Base-by-base conservation (phyloP, 2,888 invertebrate species). In the Drosophila kambysellisi region DNA sequence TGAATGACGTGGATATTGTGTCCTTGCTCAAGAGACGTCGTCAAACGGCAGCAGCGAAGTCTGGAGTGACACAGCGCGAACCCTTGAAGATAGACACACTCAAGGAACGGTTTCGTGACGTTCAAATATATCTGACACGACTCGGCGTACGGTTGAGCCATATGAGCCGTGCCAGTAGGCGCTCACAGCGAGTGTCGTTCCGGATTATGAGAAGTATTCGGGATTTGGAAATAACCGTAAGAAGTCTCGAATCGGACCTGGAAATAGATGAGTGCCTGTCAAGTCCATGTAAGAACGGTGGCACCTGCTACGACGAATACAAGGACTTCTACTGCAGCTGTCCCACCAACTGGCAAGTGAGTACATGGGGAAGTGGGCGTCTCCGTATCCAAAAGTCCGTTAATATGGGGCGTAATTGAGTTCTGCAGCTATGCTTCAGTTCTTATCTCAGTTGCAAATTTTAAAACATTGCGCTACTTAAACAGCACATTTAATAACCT, bases 211-310 rank as follows among this genome's bases (percentile, higher is more conserved):
- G 78, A 46, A 89, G 92, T 20, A 51, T 90, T 1, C 76, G 73
- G 35, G 56, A 68, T 0, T 51, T 87, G 8, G 41, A 35, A 1
- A 66, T 51, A 3, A 82, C 74, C 0, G 39, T 91, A 8, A n/a
- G 15, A 0, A 62, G 39, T 0, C 61, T 92, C 3, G 74, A 81
- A 20, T 37, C 5, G 0, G 81, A 75, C 20, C 56, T 91, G 12
- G 60, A 33, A 7, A 71, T 59, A 25, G 71, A 91, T 29, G 87
- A 90, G 33, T 93, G 91, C 62, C n/a, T 37, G 6, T 73, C 76
- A 56, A 94, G 94, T 86, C 98, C 97, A 3, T 98, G 98, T 91
- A 94, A 95, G 88, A 96, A 98, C 92, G 98, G 97, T 8, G 98
- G 97, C 20, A 96, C 95, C 0, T 98, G 98, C 89, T 94, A 95